Evolutionary conservation across 2,888 invertebrate genomes (phyloP).

Genomic region (Cryptocheilus praepositus): DNA sequence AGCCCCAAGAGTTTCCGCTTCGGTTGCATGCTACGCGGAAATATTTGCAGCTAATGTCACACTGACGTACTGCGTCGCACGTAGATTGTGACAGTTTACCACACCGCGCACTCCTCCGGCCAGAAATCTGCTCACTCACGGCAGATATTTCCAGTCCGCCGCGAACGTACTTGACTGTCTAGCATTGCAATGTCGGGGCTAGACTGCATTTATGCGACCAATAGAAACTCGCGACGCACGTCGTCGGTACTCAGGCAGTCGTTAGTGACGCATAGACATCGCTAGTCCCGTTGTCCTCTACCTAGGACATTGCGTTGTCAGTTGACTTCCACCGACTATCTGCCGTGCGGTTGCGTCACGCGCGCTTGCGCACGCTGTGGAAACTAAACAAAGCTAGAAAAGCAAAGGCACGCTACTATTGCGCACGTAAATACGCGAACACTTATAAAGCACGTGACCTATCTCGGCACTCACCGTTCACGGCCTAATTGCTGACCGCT

Average conservation of each 20-base stretch:
- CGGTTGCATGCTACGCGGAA: too few relatives aligned
- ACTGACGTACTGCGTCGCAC: too few relatives aligned
- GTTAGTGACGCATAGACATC: constrained; percentile 4
- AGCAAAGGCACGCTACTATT: constrained; percentile 27
- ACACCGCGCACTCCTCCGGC: too few relatives aligned
- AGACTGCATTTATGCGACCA: constrained; percentile 22
- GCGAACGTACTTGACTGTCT: too few relatives aligned
- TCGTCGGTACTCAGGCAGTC: constrained; percentile 23
- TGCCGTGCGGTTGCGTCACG: constrained; percentile 49
- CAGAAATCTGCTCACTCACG: too few relatives aligned
- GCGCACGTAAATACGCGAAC: not conserved
- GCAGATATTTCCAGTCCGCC: too few relatives aligned
- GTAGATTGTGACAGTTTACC: too few relatives aligned
- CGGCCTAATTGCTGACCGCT: too few relatives aligned
- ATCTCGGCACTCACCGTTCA: not conserved
- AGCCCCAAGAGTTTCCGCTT: too few relatives aligned
- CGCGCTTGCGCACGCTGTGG: not conserved
- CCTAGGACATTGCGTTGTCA: constrained; percentile 64
- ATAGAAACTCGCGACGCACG: constrained; percentile 44
- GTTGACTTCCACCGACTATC: constrained; percentile 40
- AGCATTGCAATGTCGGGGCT: too few relatives aligned
- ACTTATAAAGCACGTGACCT: not conserved
- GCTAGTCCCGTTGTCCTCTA: constrained; percentile 63
- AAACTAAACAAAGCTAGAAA: constrained; percentile 48
- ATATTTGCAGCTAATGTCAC: too few relatives aligned